Evolutionary conservation across 1,140 invertebrate genomes (phyloP), one percentile per base, ranked within the genome.

Genomic region (Listronotus oregonensis): DNA sequence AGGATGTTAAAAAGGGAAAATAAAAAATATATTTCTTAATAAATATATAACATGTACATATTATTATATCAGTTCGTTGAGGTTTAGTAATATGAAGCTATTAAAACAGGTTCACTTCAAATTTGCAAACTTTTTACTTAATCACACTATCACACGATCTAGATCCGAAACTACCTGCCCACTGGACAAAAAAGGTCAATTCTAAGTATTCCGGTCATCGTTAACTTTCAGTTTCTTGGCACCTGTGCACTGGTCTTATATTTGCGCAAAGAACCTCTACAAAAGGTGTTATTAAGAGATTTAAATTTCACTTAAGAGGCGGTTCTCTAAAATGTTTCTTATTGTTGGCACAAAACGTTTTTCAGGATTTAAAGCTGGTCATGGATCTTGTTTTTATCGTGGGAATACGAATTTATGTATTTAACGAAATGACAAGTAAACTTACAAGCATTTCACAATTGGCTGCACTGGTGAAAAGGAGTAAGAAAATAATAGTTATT

Each of bases 301-400:
- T 57, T 67, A 60, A 62, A 63, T 59, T 70, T 70, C 55, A 44
- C 63, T 57, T 51, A 61, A 61, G 42, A 18, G 46, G 42, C 61
- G 56, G 46, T 65, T 52, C 57, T 57, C 34, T 51, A 66, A 66
- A 62, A 69, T 54, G 67, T 55, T 59, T 50, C 18, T 39, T 55
- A 63, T 69, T 69, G 57, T 69, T 47, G 43, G 32, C 7, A 40
- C 34, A 32, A 44, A 58, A 55, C 64, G 60, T 55, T 71, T 64
- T 66, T 66, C 50, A 37, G 42, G n/a, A 44, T 11, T 47, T 68
- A 11, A 62, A 43, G 31, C 44, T 55, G 27, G 70, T 70, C 64
- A 68, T 59, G 68, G 63, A 64, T 68, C 43, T 58, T 68, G 71
- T 70, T 70, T 67, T 72, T 70, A 72, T 72, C 71, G 71, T 72